phyloP scores from a whole-genome alignment of 1,140 invertebrate genomes.

The Bombus pascuorum region DNA sequence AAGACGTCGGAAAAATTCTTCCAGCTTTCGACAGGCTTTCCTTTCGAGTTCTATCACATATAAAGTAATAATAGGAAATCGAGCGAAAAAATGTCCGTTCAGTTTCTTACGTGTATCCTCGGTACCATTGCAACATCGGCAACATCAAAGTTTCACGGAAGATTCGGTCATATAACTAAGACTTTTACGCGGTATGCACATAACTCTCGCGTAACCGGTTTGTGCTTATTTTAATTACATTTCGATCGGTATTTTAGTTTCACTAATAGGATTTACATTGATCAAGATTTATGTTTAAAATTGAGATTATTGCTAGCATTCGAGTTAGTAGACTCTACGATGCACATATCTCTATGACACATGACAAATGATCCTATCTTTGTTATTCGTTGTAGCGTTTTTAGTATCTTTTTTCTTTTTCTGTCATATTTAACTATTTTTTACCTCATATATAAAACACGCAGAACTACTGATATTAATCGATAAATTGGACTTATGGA shows the following conservation, averaged over 20 bases:
- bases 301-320: not conserved
- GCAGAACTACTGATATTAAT: no score
- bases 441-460: not conserved
- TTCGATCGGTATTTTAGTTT: no score
- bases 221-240: no score
- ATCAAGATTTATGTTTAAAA: not conserved
- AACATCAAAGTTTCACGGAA: slow-evolving; percentile 9
- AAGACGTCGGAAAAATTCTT: slow-evolving; percentile 63
- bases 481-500: no score
- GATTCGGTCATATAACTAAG: not conserved
- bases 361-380: not conserved
- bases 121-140: slow-evolving; percentile 24
- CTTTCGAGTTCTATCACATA: slow-evolving; percentile 48
- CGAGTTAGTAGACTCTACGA: not conserved
- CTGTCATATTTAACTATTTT: not conserved
- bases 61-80: slow-evolving; percentile 65
- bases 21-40: slow-evolving; percentile 60
- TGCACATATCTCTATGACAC: not conserved
- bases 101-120: slow-evolving; percentile 47
- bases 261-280: not conserved
- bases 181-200: not conserved
- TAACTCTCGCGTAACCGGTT: no score
- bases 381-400: not conserved
- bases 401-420: not conserved
- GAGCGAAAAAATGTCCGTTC: slow-evolving; percentile 61